Evolutionary conservation across 2,888 invertebrate species (phyloP), one percentile per base, ranked within the genome.

Genomic region (Chloroclystis v-ata): DNA sequence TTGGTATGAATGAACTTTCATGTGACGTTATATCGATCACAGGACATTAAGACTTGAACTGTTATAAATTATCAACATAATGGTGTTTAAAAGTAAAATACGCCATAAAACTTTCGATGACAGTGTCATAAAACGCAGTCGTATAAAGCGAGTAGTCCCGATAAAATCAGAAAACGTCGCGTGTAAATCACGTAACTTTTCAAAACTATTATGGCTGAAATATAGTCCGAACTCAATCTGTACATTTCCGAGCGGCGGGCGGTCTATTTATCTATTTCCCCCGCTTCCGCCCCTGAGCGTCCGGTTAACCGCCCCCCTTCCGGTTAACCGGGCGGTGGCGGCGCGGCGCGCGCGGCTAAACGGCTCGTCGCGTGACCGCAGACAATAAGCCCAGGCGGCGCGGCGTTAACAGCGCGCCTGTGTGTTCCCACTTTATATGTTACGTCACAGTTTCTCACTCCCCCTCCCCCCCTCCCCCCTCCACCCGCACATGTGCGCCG

Each of bases 351-450:
- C 80, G 78, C 85, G 85, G 85, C 86, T 87, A 86, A 87, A 86
- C 86, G 85, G 86, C 85, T 87, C 85, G 86, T 87, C 85, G 86
- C 86, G 86, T 86, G 86, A 87, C 86, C 86, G 85, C 86, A 87
- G 86, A 86, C 86, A 87, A 87, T 87, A 85, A 87, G 86, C 84
- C 84, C 82, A 80, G 79, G 73, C 80, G 80, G 83, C 84, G 73
- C 80, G 80, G 83, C 84, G 86, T 83, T 84, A 84, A 84, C 84
- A 82, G 83, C 85, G 84, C 83, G 86, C 82, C 82, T 85, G 82
- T 84, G 84, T 85, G 86, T 85, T 86, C 81, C 84, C 86, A 85
- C 85, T 86, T 85, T 85, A 84, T 85, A 83, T 73, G 84, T 82
- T 79, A 78, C 84, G 78, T 81, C 80, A 78, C 69, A 66, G 65